phyloP scores from a whole-genome alignment of 1,140 invertebrate species.

The Metaphire vulgaris region DNA sequence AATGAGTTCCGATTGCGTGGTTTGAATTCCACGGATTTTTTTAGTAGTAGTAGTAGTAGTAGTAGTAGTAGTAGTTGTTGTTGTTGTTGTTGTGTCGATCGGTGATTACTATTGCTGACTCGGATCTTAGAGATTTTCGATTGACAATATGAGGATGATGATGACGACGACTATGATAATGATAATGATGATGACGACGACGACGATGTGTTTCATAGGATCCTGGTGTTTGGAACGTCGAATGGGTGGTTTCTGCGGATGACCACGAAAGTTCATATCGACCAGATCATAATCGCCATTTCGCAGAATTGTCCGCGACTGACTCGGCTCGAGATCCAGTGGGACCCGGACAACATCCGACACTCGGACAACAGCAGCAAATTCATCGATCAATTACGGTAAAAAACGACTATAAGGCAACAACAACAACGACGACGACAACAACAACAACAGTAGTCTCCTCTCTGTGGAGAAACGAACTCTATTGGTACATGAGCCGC shows the following conservation, averaged over 20 bases:
- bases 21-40: too few species aligned
- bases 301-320: slow-evolving; percentile 83
- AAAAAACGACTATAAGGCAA: slow-evolving; percentile 9
- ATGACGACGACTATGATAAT: background rate
- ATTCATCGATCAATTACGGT: slow-evolving; percentile 53
- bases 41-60: too few species aligned
- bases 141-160: background rate
- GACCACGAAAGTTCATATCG: slow-evolving; percentile 65
- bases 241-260: slow-evolving; percentile 93
- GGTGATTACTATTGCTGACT: too few species aligned
- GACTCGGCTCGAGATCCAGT: slow-evolving; percentile 85
- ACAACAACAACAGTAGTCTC: too few species aligned
- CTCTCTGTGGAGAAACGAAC: too few species aligned
- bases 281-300: slow-evolving; percentile 95
- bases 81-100: slow-evolving; percentile 2
- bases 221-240: slow-evolving; percentile 91
- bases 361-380: slow-evolving; percentile 99
- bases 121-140: too few species aligned
- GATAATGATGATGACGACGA: background rate
- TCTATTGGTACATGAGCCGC: too few species aligned
- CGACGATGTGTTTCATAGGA: slow-evolving; percentile 60
- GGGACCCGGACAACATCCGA: slow-evolving; percentile 95
- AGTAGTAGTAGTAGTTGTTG: too few species aligned
- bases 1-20: too few species aligned
- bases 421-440: too few species aligned